Percentiles rank a stretch among this genome's conserved stretches.
Evolutionary conservation across 2,113 vertebrate species (phyloP).

Genomic region (Triplophysa siluroides): DNA sequence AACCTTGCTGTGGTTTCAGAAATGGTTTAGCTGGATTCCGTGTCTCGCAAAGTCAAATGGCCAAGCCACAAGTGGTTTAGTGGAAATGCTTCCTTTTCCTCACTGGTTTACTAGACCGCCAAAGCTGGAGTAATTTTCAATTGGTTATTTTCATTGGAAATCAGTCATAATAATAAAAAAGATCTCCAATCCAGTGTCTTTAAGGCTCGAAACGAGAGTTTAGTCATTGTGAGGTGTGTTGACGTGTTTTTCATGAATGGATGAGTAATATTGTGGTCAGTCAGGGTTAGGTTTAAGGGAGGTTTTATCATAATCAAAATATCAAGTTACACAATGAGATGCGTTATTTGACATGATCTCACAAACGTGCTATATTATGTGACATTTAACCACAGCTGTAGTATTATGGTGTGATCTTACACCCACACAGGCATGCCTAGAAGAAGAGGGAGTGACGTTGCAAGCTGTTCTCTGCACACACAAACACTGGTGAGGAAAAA

Average conservation of each 20-base stretch:
- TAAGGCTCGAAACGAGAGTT: neutral
- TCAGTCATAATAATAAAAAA: neutral
- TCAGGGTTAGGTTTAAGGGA: neutral
- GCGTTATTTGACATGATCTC: neutral
- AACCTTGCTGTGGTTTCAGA: neutral
- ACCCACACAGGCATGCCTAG: constrained; percentile 77
- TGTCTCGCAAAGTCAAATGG: neutral
- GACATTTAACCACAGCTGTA: neutral
- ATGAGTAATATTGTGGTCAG: neutral
- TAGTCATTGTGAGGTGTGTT: neutral
- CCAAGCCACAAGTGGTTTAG: constrained; percentile 21
- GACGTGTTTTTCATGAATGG: neutral
- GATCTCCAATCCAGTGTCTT: neutral
- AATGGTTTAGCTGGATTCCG: neutral
- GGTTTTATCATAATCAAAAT: neutral
- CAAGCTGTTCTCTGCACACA: constrained; percentile 96
- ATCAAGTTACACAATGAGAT: neutral
- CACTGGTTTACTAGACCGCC: neutral
- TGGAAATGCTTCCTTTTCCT: neutral
- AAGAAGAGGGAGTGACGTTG: constrained; percentile 84
- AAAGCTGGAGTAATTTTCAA: neutral
- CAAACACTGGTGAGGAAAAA: constrained; percentile 90
- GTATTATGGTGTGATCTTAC: constrained; percentile 18
- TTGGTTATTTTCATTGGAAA: neutral
- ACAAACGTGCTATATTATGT: neutral